phyloP scores from a whole-genome alignment of 2,113 vertebrate species.

The Tympanuchus pallidicinctus region DNA sequence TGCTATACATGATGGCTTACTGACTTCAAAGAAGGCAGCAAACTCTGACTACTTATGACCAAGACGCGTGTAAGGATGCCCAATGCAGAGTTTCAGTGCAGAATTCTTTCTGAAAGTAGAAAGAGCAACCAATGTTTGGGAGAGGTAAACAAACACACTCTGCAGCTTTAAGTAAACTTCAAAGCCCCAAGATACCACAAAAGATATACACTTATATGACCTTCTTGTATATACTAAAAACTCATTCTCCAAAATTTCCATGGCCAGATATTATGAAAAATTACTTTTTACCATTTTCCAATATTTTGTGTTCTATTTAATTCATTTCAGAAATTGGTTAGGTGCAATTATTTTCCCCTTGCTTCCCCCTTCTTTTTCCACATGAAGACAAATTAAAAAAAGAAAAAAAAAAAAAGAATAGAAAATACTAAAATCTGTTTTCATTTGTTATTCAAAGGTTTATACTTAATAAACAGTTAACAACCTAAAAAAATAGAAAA shows the following conservation, averaged over 20 bases:
- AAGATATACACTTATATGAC: neutral
- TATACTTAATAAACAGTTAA: neutral
- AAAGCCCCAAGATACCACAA: neutral
- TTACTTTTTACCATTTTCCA: neutral
- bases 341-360: neutral
- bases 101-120: neutral
- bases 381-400: neutral
- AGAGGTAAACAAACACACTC: neutral
- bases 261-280: neutral
- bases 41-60: rapidly evolving
- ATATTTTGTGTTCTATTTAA: neutral
- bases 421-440: neutral
- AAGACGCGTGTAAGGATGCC: neutral
- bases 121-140: neutral
- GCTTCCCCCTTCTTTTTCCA: neutral
- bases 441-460: neutral
- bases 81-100: rapidly evolving
- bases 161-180: neutral
- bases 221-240: neutral
- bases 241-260: neutral
- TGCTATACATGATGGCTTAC: neutral
- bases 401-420: neutral
- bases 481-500: neutral
- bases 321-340: neutral
- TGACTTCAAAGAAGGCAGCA: neutral